Percentiles rank a stretch among this genome's conserved stretches.
phyloP scores from a whole-genome alignment of 2,113 vertebrate genomes.

The Pterophyllum scalare region DNA sequence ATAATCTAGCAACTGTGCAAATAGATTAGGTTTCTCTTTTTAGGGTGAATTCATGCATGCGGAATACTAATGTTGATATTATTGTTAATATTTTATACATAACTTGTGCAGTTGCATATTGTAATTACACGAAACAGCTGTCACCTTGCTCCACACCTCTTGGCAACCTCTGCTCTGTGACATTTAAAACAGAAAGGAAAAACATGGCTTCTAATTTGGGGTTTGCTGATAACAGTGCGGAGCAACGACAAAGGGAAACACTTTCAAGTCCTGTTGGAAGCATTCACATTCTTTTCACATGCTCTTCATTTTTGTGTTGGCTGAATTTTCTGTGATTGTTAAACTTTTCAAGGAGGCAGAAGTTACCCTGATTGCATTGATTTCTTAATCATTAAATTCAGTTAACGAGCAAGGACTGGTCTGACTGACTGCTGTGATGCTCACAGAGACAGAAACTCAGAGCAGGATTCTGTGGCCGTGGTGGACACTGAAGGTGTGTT shows the following conservation, averaged over 20 bases:
- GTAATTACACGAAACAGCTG: too few species aligned
- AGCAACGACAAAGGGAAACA: neutral
- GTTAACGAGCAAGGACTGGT: neutral
- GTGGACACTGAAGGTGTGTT: neutral
- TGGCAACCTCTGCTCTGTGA: neutral
- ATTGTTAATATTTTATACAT: neutral
- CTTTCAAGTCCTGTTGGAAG: too few species aligned
- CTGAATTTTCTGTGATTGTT: neutral
- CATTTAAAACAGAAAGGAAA: neutral
- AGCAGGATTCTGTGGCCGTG: neutral
- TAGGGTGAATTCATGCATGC: neutral
- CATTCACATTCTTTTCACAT: neutral
- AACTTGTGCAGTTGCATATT: too few species aligned
- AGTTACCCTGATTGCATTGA: rapidly evolving
- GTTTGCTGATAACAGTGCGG: neutral
- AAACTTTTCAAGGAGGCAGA: neutral
- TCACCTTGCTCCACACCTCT: neutral
- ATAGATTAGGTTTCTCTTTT: neutral
- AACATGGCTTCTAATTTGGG: neutral
- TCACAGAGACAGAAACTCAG: neutral
- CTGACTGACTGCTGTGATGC: neutral
- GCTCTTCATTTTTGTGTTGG: neutral
- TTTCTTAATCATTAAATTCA: neutral
- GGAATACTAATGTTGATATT: neutral
- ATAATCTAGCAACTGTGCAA: neutral